phyloP scores from a whole-genome alignment of 2,888 invertebrate species.

The Platynereis dumerilii region DNA sequence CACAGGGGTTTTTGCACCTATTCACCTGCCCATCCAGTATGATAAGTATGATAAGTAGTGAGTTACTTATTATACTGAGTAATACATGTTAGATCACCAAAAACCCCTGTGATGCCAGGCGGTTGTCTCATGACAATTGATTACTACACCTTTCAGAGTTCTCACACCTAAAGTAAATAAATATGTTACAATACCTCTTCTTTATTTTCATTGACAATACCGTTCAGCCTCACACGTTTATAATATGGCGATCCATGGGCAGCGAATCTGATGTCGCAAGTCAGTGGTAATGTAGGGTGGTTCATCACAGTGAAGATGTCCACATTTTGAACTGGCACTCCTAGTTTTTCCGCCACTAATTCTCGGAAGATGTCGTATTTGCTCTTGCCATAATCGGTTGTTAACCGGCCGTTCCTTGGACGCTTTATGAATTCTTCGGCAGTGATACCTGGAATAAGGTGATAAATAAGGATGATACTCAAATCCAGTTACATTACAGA shows the following conservation, averaged over 20 bases:
- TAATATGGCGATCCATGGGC: slow-evolving; percentile 96
- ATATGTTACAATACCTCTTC: slow-evolving; percentile 49
- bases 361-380: slow-evolving; percentile 89
- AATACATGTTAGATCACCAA: too few species aligned
- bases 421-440: slow-evolving; percentile 88
- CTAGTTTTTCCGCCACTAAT: slow-evolving; percentile 85
- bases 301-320: slow-evolving; percentile 94
- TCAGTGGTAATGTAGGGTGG: slow-evolving; percentile 79
- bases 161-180: too few species aligned
- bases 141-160: too few species aligned
- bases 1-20: too few species aligned
- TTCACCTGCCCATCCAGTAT: too few species aligned
- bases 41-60: too few species aligned
- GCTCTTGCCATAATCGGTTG: slow-evolving; percentile 68
- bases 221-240: slow-evolving; percentile 91
- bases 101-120: too few species aligned
- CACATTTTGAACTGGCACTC: slow-evolving; percentile 83
- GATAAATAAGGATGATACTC: not conserved
- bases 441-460: slow-evolving; percentile 74
- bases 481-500: not conserved
- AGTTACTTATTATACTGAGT: too few species aligned
- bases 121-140: too few species aligned
- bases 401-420: slow-evolving; percentile 29
- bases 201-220: slow-evolving; percentile 72
- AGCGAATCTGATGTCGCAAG: slow-evolving; percentile 86